Evolutionary conservation across 2,888 invertebrate genomes (phyloP), one percentile per base, ranked within the genome.

Genomic region (Lasioglossum leucozonium): DNA sequence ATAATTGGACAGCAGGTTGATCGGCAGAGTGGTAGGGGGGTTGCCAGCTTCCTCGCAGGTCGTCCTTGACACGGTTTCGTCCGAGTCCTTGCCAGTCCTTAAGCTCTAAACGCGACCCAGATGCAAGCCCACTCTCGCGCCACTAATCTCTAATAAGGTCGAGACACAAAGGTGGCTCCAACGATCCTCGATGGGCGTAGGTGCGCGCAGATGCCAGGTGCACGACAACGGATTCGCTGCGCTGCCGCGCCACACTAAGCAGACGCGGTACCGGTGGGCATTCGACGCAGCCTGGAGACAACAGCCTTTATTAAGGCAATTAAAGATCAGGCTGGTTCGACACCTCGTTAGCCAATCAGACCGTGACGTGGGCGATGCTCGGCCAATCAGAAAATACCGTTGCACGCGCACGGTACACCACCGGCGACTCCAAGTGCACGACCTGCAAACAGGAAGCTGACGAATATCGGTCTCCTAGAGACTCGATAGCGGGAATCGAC

Each of bases 311-410:
- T 84, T 84, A 87, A 88, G 82, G 86, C 89, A 90, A 91, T 91
- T 91, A 91, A 89, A 88, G 73, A 86, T 86, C 84, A 77, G 80
- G 83, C 84, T 78, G 40, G 85, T 80, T 79, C 77, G 83, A 83
- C 84, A 77, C 75, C 89, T 91, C 85, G 91, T 91, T 91, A 91
- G 79, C 89, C 87, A 90, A 92, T 90, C 91, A 77, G 91, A 91
- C 88, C 90, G 80, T 87, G 85, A 86, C 91, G 91, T 82, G 87
- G 85, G 83, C 90, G 86, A 87, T 65, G 77, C 85, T 82, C 44
- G 86, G 30, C 87, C 85, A 89, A 89, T 90, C 82, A 85, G 79
- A 85, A 81, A 79, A 77, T 89, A 72, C 84, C 87, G 88, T 86
- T 90, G 65, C 55, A 58, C 69, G 76, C 26, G 18, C 8, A n/a